phyloP scores from a whole-genome alignment of 2,113 vertebrate genomes.

The Otus sunia region DNA sequence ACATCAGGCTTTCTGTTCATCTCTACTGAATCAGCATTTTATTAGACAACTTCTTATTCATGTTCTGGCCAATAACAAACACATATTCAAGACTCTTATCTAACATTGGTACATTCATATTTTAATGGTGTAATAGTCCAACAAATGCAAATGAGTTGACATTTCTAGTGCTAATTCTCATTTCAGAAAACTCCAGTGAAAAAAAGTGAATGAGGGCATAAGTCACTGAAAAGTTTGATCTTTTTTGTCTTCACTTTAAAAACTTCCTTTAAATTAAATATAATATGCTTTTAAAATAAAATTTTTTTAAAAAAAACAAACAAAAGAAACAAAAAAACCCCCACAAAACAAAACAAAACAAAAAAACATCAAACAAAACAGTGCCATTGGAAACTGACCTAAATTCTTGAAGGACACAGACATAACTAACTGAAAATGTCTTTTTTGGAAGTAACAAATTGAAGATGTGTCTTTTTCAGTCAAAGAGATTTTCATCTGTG shows the following conservation, averaged over 20 bases:
- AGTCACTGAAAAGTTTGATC: neutral
- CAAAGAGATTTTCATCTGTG: neutral
- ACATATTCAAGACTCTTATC: neutral
- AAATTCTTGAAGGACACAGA: neutral
- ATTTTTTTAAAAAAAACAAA: no score
- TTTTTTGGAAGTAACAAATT: neutral
- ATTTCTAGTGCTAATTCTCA: neutral
- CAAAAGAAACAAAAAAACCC: rapidly evolving
- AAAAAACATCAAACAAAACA: neutral
- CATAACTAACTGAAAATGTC: neutral
- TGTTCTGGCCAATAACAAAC: neutral
- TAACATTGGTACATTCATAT: neutral
- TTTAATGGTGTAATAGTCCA: neutral
- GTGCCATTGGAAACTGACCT: neutral
- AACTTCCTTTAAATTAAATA: neutral
- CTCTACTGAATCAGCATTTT: neutral
- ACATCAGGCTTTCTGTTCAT: neutral
- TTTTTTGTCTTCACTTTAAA: neutral
- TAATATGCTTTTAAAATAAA: neutral
- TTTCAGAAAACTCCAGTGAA: neutral
- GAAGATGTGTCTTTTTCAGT: neutral
- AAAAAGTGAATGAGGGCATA: neutral
- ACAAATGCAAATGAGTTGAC: neutral
- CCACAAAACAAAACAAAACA: no score
- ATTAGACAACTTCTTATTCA: neutral